A percentile compares a stretch with the other conserved stretches of the same genome.
These are phyloP conservation scores for Cichladusa arquata DNA, from an alignment of 2,113 vertebrate genomes.

Conservation along the genomic window DNA sequence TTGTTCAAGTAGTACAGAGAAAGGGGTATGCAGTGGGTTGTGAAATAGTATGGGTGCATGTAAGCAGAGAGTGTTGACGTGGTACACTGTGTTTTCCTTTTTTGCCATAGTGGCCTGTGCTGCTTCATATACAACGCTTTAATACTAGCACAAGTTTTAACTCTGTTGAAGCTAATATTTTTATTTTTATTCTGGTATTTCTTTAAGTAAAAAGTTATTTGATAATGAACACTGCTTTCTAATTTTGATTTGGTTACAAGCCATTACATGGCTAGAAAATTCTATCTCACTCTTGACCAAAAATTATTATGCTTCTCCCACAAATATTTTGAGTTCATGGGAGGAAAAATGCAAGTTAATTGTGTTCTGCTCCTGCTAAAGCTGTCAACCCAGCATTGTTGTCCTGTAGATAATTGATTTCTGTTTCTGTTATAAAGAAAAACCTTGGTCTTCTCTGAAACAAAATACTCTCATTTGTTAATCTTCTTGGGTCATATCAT, in stretches of 20 bases:
- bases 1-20: not conserved
- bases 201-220: not conserved
- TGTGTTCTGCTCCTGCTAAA: not conserved
- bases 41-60: not conserved
- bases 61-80: not conserved
- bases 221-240: not conserved
- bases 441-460: not conserved
- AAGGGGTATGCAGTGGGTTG: not conserved
- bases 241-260: not conserved
- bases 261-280: not conserved
- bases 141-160: not conserved
- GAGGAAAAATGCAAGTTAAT: not conserved
- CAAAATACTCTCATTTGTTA: not conserved
- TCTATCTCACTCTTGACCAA: not conserved
- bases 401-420: not conserved
- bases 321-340: rapidly evolving
- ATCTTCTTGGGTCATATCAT: not conserved
- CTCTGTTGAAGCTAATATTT: not conserved
- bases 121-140: not conserved
- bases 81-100: not conserved
- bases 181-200: not conserved
- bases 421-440: not conserved
- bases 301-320: not conserved
- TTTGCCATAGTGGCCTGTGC: not conserved
- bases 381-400: not conserved